Evolutionary conservation across 2,888 invertebrate species (phyloP).

Genomic region (Diaprepes abbreviatus): DNA sequence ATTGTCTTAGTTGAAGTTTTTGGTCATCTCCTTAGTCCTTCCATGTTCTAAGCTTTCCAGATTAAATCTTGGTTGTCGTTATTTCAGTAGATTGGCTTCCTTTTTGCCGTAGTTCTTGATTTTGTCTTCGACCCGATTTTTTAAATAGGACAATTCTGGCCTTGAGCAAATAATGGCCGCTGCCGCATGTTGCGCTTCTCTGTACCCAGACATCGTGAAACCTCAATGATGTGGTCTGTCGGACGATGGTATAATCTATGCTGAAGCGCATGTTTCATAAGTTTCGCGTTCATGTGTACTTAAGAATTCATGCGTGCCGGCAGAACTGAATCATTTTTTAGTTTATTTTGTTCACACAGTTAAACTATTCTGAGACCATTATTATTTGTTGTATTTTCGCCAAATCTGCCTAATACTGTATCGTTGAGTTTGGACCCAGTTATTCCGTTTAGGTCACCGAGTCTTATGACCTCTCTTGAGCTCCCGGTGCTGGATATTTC

Average conservation of each 20-base stretch:
- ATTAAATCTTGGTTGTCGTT: neutral
- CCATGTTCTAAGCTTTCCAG: conserved; percentile 4
- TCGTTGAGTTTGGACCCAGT: neutral
- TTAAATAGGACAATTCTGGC: neutral
- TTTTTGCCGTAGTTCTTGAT: no score
- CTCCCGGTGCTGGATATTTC: conserved; percentile 8
- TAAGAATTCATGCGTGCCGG: conserved; percentile 20
- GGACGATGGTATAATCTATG: conserved; percentile 10
- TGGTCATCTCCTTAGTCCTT: neutral
- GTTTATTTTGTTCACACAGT: neutral
- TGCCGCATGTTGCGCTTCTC: no score
- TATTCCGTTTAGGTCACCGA: conserved; percentile 23
- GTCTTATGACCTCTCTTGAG: conserved; percentile 14
- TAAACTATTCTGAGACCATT: no score
- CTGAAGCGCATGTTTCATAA: conserved; percentile 8
- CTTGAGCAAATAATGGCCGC: conserved; percentile 21
- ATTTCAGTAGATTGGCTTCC: neutral
- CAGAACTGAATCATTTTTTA: conserved; percentile 11
- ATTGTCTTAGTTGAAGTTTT: neutral
- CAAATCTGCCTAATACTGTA: neutral
- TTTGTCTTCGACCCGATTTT: no score
- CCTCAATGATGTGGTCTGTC: neutral
- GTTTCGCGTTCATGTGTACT: conserved; percentile 28
- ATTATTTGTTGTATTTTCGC: conserved; percentile 15
- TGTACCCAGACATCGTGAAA: no score